Evolutionary conservation across 2,797 vertebrate genomes (phyloP).

Genomic region (Cossypha niveicapilla): DNA sequence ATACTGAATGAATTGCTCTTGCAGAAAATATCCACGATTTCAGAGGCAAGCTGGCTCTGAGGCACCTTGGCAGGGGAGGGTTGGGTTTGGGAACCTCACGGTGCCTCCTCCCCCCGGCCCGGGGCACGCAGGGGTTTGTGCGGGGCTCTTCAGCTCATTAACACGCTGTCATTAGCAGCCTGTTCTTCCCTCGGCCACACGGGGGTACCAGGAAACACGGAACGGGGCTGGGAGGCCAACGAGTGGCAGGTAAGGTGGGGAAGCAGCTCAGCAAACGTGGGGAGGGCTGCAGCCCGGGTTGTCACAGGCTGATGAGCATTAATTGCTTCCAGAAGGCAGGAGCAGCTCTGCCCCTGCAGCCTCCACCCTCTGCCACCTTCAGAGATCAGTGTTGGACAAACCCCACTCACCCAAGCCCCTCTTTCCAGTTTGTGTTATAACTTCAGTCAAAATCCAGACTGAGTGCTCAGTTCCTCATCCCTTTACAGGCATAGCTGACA

Average conservation of each 20-base stretch:
- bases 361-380: fast-evolving
- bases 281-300: not conserved
- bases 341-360: fast-evolving
- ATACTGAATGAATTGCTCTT: not conserved
- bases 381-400: fast-evolving
- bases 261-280: not conserved
- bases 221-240: not conserved
- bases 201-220: conserved; percentile 47
- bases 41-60: not conserved
- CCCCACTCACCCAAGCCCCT: fast-evolving
- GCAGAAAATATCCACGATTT: fast-evolving
- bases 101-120: not conserved
- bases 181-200: conserved; percentile 15
- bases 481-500: not conserved
- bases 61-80: not conserved
- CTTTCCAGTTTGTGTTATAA: fast-evolving
- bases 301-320: fast-evolving
- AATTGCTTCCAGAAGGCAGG: fast-evolving
- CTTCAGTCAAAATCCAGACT: not conserved
- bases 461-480: not conserved
- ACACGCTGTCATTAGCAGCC: not conserved
- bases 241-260: not conserved
- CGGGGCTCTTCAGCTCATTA: not conserved
- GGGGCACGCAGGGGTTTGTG: not conserved
- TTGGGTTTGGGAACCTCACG: not conserved